These are phyloP conservation scores for Sebastes miniatus DNA, from an alignment of 2,797 vertebrate genomes.

Conservation along the genomic window DNA sequence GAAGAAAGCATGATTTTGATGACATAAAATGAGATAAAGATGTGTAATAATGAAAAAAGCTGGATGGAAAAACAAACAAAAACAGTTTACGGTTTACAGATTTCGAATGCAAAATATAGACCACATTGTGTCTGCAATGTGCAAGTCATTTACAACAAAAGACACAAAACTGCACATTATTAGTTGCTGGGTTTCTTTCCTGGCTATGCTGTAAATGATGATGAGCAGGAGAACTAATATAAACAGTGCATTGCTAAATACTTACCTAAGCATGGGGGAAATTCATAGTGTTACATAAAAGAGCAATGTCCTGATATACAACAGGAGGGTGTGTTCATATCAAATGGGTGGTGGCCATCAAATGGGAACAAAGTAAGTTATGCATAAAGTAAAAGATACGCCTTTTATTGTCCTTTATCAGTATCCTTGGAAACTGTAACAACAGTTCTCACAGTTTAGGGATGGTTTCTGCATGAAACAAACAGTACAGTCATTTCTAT, in stretches of 20 bases:
- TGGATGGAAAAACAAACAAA: neutral
- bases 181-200: neutral
- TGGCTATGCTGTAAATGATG: constrained; percentile 2
- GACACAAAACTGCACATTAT: neutral
- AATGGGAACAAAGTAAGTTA: neutral
- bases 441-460: neutral
- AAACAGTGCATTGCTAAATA: constrained; percentile 11
- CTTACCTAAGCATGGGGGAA: neutral
- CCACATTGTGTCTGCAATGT: neutral
- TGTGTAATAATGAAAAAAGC: neutral
- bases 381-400: neutral
- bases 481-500: neutral
- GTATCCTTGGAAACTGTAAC: neutral
- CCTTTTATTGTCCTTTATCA: neutral
- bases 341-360: neutral
- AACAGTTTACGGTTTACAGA: neutral
- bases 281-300: neutral
- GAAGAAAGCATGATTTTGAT: neutral
- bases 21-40: neutral
- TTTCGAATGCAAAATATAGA: neutral
- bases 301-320: neutral
- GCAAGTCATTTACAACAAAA: neutral
- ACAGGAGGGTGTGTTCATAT: neutral
- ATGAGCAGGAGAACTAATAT: constrained; percentile 14
- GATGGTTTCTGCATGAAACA: constrained; percentile 25